Percentiles rank a stretch among this genome's conserved stretches.
phyloP scores from a whole-genome alignment of 1,140 invertebrate species.

The Chymomyza costata region DNA sequence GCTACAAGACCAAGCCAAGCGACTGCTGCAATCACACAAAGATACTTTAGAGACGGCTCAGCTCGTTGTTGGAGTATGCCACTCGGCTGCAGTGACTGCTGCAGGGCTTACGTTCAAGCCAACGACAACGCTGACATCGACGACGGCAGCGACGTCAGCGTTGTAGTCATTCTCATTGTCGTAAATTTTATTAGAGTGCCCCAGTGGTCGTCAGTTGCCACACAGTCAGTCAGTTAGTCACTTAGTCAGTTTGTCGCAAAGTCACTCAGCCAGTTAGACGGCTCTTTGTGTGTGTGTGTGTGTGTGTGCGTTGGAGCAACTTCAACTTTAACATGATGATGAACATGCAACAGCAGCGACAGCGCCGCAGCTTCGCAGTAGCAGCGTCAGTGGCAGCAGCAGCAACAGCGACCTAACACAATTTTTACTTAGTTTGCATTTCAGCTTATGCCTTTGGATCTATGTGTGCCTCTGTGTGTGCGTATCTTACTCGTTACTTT shows the following conservation, averaged over 20 bases:
- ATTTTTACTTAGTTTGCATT: constrained; percentile 58
- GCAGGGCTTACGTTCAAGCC: constrained; percentile 40
- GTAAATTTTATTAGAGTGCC: constrained; percentile 67
- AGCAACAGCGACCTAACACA: constrained; percentile 45
- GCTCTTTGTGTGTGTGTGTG: too few species aligned
- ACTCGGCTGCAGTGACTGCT: constrained; percentile 32
- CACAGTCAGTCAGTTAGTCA: constrained; percentile 15
- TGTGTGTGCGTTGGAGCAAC: constrained; percentile 29
- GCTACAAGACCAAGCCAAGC: constrained; percentile 1
- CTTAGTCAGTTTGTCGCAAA: too few species aligned
- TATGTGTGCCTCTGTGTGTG: too few species aligned
- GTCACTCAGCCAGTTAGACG: too few species aligned
- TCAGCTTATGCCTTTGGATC: constrained; percentile 51
- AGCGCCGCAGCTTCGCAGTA: too few species aligned
- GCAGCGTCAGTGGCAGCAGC: too few species aligned
- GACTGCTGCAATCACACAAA: constrained; percentile 26
- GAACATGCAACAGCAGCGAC: constrained; percentile 20
- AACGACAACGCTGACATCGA: too few species aligned
- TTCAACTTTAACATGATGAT: constrained; percentile 43
- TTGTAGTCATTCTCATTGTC: constrained; percentile 62
- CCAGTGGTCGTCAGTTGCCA: constrained; percentile 28
- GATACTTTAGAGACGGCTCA: constrained; percentile 53
- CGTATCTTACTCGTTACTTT: constrained; percentile 25
- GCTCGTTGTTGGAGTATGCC: constrained; percentile 30
- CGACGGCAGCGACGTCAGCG: not conserved